phyloP scores from a whole-genome alignment of 2,888 invertebrate species.

The Dorcus parallelipipedus region DNA sequence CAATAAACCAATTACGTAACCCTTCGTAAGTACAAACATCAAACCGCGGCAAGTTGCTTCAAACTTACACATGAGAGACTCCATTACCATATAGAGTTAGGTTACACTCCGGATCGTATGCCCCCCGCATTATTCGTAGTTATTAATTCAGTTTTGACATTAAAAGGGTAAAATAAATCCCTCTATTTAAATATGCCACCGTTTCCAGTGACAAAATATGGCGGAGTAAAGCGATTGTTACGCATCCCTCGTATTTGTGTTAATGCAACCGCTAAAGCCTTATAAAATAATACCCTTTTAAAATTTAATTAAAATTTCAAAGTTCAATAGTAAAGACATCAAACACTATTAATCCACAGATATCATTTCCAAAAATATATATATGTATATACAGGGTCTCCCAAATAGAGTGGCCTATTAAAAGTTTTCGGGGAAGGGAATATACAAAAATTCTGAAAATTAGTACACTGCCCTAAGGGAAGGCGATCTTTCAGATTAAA shows the following conservation, averaged over 20 bases:
- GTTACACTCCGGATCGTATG: slow-evolving; percentile 9
- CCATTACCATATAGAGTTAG: slow-evolving; percentile 20
- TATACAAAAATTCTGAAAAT: too few species aligned
- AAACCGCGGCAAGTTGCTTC: slow-evolving; percentile 33
- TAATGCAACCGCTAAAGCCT: background rate
- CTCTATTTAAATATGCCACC: background rate
- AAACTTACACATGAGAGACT: slow-evolving; percentile 29
- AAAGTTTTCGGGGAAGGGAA: too few species aligned
- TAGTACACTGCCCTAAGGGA: too few species aligned
- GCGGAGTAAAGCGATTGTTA: background rate
- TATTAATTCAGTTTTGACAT: slow-evolving; percentile 15
- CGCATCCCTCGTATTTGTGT: background rate
- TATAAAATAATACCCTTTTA: background rate
- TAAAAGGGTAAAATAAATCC: slow-evolving; percentile 2
- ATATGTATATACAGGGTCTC: too few species aligned
- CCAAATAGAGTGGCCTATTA: too few species aligned
- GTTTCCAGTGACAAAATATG: background rate
- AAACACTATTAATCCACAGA: too few species aligned
- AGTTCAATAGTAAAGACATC: too few species aligned
- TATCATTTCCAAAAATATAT: too few species aligned
- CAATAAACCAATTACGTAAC: slow-evolving; percentile 41
- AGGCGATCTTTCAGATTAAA: too few species aligned
- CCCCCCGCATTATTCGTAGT: slow-evolving; percentile 10
- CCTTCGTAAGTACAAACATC: slow-evolving; percentile 37
- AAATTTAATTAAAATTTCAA: background rate